Percentiles rank a stretch among this genome's conserved stretches.
Conservation (phyloP, 2,113 vertebrate genomes). For the Phocoena phocoena region DNA sequence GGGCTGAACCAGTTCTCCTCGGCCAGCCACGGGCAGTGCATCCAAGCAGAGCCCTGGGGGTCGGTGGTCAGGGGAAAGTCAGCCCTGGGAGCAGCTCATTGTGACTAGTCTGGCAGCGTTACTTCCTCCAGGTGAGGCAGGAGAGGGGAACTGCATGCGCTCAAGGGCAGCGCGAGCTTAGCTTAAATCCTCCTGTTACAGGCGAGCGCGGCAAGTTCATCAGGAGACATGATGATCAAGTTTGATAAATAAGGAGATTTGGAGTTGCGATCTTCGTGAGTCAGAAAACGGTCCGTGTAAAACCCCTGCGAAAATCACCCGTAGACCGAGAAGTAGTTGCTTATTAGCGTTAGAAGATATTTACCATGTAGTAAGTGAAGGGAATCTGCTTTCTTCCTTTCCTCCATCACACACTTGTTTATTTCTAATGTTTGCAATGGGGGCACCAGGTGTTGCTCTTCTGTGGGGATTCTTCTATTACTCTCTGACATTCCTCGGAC, state of each 20-base stretch:
- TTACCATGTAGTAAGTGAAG: background rate
- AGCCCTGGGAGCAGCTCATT: background rate
- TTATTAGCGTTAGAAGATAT: background rate
- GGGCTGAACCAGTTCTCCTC: no score
- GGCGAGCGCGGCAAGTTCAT: background rate
- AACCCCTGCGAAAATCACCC: background rate
- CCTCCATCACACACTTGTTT: background rate
- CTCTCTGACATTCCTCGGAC: background rate
- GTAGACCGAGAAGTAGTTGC: background rate
- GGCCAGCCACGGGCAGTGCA: accelerated
- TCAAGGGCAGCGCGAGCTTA: background rate
- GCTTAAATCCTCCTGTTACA: background rate
- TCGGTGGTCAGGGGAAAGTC: no score
- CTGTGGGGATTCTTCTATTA: background rate
- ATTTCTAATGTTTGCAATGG: background rate
- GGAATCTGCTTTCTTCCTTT: background rate
- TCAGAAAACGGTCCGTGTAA: background rate
- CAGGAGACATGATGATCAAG: background rate
- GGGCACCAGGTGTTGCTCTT: background rate
- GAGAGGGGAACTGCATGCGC: accelerated
- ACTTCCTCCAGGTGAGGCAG: background rate
- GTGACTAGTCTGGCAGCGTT: background rate
- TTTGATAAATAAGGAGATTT: background rate
- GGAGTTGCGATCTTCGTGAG: background rate
- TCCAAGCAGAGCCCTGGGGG: background rate